These are phyloP conservation scores for Lates japonicus DNA, from an alignment of 2,797 vertebrate species.

Conservation along the genomic window DNA sequence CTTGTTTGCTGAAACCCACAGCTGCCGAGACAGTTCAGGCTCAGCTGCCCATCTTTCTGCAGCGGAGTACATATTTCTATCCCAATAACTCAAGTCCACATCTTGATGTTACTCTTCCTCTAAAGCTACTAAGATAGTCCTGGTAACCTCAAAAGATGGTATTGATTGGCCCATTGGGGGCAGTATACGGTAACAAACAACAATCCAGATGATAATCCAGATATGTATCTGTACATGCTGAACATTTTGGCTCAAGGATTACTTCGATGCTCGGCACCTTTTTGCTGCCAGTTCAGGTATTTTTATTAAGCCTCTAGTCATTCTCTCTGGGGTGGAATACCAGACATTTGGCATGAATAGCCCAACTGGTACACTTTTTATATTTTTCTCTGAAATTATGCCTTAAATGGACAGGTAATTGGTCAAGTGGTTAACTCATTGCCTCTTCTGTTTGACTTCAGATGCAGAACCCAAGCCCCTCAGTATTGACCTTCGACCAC, in stretches of 20 bases:
- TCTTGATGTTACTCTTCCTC: neutral
- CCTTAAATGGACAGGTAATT: neutral
- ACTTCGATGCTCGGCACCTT: neutral
- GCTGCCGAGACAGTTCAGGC: slow-evolving; percentile 97
- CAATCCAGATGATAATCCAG: neutral
- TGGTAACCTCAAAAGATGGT: neutral
- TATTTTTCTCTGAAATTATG: neutral
- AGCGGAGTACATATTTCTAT: slow-evolving; percentile 87
- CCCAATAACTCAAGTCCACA: neutral
- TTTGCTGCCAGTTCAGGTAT: neutral
- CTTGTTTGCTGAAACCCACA: slow-evolving; percentile 97
- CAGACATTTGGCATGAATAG: neutral
- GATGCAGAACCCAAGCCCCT: slow-evolving; percentile 99
- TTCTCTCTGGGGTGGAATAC: neutral
- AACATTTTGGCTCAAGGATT: neutral
- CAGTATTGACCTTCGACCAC: slow-evolving; percentile 97
- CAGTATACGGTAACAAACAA: slow-evolving; percentile 3
- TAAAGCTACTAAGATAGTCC: neutral
- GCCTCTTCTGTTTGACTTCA: slow-evolving; percentile 64
- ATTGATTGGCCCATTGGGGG: neutral
- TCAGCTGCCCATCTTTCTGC: slow-evolving; percentile 96
- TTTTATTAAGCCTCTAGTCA: neutral
- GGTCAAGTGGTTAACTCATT: neutral
- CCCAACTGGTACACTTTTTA: no score
- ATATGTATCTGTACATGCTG: slow-evolving; percentile 18